Evolutionary conservation across 64 coral and sea anemone genomes (phyloP).

Genomic region (Stichodactyla helianthus): DNA sequence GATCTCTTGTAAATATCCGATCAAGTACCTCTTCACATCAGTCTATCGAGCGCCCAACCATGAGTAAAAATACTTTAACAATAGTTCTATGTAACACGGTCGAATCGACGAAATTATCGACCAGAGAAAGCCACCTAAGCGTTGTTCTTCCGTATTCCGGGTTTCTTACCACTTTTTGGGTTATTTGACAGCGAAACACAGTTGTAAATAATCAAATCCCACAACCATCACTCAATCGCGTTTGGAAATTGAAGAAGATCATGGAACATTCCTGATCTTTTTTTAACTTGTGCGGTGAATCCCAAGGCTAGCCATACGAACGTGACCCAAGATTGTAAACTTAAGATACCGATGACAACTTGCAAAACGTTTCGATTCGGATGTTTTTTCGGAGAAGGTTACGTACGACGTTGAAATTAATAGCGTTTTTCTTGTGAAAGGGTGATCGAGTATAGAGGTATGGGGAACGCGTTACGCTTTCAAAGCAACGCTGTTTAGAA

Average conservation of each 20-base stretch:
- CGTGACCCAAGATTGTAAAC: constrained; percentile 7
- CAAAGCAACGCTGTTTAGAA: neutral
- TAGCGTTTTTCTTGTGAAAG: neutral
- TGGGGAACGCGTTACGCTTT: neutral
- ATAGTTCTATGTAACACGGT: neutral
- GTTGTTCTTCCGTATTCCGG: neutral
- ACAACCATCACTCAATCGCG: neutral
- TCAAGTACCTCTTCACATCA: neutral
- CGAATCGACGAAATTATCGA: neutral
- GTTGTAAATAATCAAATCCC: neutral
- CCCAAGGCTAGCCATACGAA: neutral
- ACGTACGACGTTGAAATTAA: neutral
- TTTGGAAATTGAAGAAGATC: neutral
- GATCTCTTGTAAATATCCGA: neutral
- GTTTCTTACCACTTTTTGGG: neutral
- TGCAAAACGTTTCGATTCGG: neutral
- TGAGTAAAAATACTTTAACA: neutral
- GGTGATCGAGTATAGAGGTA: neutral
- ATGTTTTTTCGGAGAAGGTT: neutral
- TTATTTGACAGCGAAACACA: neutral
- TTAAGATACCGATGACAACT: constrained; percentile 11
- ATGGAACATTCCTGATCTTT: neutral
- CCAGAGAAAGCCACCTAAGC: neutral
- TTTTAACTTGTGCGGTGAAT: constrained; percentile 5
- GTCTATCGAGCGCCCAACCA: neutral